A percentile compares a stretch with the other conserved stretches of the same genome.
Conservation (phyloP, 1,140 invertebrate genomes). For the Drosophila truncata region DNA sequence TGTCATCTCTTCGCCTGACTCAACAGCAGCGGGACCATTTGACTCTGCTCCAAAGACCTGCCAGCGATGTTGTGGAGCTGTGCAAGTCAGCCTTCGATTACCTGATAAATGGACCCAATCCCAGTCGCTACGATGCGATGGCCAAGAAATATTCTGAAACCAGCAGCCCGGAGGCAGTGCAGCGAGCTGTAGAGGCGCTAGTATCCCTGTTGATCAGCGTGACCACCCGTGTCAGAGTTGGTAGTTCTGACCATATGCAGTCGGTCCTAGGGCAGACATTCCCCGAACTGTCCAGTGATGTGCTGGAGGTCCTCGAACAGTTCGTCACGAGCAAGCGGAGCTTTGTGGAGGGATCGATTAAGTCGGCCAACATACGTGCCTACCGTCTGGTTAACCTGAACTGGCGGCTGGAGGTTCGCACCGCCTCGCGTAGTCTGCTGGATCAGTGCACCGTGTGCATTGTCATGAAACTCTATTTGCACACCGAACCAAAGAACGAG, state of each 20-base stretch:
- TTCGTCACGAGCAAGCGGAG: conserved; percentile 75
- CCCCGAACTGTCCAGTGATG: conserved; percentile 56
- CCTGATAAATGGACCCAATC: conserved; percentile 69
- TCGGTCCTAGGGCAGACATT: conserved; percentile 47
- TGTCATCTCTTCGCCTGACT: conserved; percentile 60
- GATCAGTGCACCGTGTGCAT: conserved; percentile 69
- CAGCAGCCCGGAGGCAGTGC: conserved; percentile 38
- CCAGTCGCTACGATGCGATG: conserved; percentile 58
- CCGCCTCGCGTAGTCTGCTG: conserved; percentile 67
- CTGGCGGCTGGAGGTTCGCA: conserved; percentile 79
- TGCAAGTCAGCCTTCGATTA: conserved; percentile 81
- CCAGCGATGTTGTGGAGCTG: conserved; percentile 67
- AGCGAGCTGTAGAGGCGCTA: conserved; percentile 68
- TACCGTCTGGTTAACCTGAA: conserved; percentile 75
- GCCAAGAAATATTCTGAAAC: conserved; percentile 55
- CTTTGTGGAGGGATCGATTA: conserved; percentile 81
- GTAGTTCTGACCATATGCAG: conserved; percentile 29
- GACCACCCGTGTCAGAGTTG: conserved; percentile 52
- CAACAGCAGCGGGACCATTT: conserved; percentile 67
- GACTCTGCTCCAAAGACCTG: conserved; percentile 54
- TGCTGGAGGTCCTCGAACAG: conserved; percentile 70
- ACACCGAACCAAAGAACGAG: conserved; percentile 79
- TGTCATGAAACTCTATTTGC: conserved; percentile 73
- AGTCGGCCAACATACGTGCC: conserved; percentile 78
- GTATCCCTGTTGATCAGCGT: conserved; percentile 76